phyloP scores from a whole-genome alignment of 2,113 vertebrate species.

The Limanda limanda region DNA sequence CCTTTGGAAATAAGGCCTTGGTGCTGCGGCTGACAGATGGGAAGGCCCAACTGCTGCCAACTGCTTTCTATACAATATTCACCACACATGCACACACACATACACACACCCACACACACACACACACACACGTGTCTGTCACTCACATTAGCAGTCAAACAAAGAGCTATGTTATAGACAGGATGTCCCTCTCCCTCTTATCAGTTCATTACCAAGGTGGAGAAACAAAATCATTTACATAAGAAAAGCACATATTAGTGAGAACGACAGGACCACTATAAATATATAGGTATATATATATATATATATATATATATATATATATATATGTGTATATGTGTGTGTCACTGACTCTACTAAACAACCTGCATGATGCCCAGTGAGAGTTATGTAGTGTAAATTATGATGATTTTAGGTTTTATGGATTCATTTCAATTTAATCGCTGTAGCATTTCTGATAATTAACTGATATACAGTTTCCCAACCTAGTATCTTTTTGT shows the following conservation, averaged over 20 bases:
- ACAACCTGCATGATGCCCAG: not conserved
- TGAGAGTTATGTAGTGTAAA: not conserved
- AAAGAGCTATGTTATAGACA: not conserved
- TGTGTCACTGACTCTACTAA: not conserved
- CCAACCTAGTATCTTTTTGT: no score
- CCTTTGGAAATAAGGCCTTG: slow-evolving; percentile 34
- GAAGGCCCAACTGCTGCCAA: slow-evolving; percentile 62
- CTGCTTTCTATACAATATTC: slow-evolving; percentile 60
- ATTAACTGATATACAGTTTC: no score
- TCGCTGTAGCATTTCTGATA: no score
- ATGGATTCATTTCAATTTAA: no score
- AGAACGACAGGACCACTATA: no score
- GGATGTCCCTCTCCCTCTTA: slow-evolving; percentile 18
- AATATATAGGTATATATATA: no score
- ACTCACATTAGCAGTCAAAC: slow-evolving; percentile 36
- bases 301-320: no score
- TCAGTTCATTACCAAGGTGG: slow-evolving; percentile 9
- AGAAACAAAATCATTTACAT: slow-evolving; percentile 33
- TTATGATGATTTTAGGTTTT: not conserved
- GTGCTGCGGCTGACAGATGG: slow-evolving; percentile 64
- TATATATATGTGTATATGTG: no score
- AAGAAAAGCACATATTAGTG: slow-evolving; percentile 2
- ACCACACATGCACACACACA: slow-evolving; percentile 23
- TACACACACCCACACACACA: slow-evolving; percentile 24
- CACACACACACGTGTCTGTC: slow-evolving; percentile 17